A percentile compares a stretch with the other conserved stretches of the same genome.
Conservation (phyloP, 2,888 invertebrate species). For the Trichogramma evanescens region DNA sequence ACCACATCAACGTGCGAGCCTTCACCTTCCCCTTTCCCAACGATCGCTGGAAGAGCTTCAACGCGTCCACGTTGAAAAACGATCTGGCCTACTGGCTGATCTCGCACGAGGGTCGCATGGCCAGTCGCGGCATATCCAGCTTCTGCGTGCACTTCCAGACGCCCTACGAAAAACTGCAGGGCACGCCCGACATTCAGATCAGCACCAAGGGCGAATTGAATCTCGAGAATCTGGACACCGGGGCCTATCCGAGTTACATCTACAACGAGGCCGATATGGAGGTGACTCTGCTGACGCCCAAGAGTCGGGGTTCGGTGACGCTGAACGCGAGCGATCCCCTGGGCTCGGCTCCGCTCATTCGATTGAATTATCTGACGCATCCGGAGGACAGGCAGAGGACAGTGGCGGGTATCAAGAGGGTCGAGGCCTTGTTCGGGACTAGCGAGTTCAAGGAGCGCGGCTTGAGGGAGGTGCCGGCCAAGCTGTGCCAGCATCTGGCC, state of each 20-base stretch:
- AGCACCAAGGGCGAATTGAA: conserved; percentile 49
- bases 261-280: conserved; percentile 57
- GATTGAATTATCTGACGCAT: conserved; percentile 60
- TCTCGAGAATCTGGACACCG: conserved; percentile 32
- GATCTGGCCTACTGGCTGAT: conserved; percentile 1
- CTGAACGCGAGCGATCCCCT: conserved; percentile 65
- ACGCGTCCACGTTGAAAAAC: neutral
- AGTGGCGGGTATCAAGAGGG: conserved; percentile 48
- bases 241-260: conserved; percentile 55
- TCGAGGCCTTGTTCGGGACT: too few relatives aligned
- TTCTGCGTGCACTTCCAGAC: conserved; percentile 1
- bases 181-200: conserved; percentile 70
- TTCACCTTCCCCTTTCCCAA: neutral
- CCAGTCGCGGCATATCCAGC: neutral
- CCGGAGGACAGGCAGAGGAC: conserved; percentile 57
- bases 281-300: conserved; percentile 57
- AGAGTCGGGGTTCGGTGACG: conserved; percentile 57
- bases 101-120: neutral
- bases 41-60: neutral
- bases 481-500: too few relatives aligned
- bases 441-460: too few relatives aligned
- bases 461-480: too few relatives aligned
- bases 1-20: conserved; percentile 59
- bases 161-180: conserved; percentile 23
- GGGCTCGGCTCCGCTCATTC: conserved; percentile 65